These are phyloP conservation scores for Ptyas mucosa DNA, from an alignment of 2,113 vertebrate genomes.

Conservation along the genomic window DNA sequence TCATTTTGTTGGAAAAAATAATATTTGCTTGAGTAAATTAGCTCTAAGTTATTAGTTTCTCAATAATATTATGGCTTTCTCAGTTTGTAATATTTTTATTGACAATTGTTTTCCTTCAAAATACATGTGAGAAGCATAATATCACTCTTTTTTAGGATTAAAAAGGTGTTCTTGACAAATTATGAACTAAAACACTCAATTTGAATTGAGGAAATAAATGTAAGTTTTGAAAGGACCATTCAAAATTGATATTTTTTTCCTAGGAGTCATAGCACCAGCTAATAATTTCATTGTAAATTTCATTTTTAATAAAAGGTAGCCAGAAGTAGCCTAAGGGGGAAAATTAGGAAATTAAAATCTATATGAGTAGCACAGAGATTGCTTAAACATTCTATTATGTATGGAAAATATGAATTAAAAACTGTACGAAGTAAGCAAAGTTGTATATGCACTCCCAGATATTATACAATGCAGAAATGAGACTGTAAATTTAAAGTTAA, in stretches of 20 bases:
- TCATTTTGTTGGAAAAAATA: not conserved
- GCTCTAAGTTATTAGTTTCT: not conserved
- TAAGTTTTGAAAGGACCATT: conserved; percentile 67
- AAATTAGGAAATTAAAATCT: conserved; percentile 66
- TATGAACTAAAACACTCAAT: conserved; percentile 46
- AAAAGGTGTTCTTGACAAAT: conserved; percentile 47
- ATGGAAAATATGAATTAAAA: conserved; percentile 56
- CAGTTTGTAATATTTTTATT: not conserved
- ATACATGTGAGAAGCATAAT: not conserved
- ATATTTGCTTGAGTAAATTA: not conserved
- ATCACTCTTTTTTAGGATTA: conserved; percentile 16
- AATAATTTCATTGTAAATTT: conserved; percentile 68
- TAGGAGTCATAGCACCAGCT: conserved; percentile 60
- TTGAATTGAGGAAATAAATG: conserved; percentile 65
- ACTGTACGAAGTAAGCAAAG: conserved; percentile 35
- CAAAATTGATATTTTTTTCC: conserved; percentile 67
- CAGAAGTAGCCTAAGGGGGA: conserved; percentile 65
- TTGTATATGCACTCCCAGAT: conserved; percentile 37
- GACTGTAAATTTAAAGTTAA: not conserved
- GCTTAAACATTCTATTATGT: conserved; percentile 50
- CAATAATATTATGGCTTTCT: not conserved
- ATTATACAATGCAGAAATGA: conserved; percentile 4
- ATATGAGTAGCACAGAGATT: conserved; percentile 51
- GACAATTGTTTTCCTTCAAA: not conserved
- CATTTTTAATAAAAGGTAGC: conserved; percentile 66